phyloP scores from a whole-genome alignment of 2,888 invertebrate genomes.

The Subacronicta megacephala region DNA sequence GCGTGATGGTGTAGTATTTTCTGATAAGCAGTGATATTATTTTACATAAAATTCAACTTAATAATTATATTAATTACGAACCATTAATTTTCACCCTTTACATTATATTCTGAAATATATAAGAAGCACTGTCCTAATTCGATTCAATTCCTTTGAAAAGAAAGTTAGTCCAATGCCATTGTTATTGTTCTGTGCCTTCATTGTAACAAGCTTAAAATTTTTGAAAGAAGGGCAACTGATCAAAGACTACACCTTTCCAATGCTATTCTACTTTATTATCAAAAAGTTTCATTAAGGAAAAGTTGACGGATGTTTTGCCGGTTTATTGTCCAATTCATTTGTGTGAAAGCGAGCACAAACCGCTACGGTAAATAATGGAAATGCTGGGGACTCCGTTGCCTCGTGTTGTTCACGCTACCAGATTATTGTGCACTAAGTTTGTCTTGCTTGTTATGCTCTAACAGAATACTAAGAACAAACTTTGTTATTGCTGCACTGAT shows the following conservation, averaged over 20 bases:
- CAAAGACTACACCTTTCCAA: slow-evolving; percentile 77
- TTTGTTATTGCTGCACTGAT: slow-evolving; percentile 65
- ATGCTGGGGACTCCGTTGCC: slow-evolving; percentile 66
- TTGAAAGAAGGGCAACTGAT: slow-evolving; percentile 70
- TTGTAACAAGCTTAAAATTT: slow-evolving; percentile 65
- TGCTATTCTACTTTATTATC: slow-evolving; percentile 75
- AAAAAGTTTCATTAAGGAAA: slow-evolving; percentile 78
- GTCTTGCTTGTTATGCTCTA: slow-evolving; percentile 73
- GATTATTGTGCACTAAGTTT: slow-evolving; percentile 82
- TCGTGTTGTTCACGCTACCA: slow-evolving; percentile 68
- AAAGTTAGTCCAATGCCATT: slow-evolving; percentile 46
- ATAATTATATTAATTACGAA: background rate
- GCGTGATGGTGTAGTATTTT: no score
- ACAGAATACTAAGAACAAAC: slow-evolving; percentile 71
- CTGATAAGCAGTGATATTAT: no score
- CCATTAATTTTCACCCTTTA: slow-evolving; percentile 28
- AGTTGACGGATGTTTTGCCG: slow-evolving; percentile 78
- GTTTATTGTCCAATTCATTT: slow-evolving; percentile 83
- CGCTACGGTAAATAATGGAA: slow-evolving; percentile 77
- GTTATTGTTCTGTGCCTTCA: slow-evolving; percentile 54
- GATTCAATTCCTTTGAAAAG: slow-evolving; percentile 53
- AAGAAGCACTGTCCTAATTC: slow-evolving; percentile 38
- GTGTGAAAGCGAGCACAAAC: slow-evolving; percentile 72
- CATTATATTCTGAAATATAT: slow-evolving; percentile 22
- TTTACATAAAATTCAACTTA: no score